Evolutionary conservation across 2,113 vertebrate species (phyloP), one percentile per base, ranked within the genome.

Genomic region (Hippoglossus stenolepis): DNA sequence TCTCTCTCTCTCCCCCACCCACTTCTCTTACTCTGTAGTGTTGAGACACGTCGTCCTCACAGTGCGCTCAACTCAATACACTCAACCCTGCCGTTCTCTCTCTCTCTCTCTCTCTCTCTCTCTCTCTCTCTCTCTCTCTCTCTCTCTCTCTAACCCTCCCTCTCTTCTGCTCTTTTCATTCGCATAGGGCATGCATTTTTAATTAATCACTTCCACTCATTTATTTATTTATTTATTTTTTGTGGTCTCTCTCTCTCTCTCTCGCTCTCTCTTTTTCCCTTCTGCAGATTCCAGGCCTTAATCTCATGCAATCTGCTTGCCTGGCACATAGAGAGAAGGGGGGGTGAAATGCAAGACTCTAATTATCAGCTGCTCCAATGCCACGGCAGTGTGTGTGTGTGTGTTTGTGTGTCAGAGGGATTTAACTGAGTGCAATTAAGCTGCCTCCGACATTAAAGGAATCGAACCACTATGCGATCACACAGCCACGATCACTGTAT

Each of bases 251-350:
- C 63, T 54, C 51, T 53, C 18, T 53, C 49, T 53, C 20, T n/a
- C 17, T 43, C 26, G 2, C 47, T 38, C 31, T 14, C 21, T 57
- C 70, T 51, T 76, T 69, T 54, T 56, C 13, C 68, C 31, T 86
- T 63, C 60, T 62, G 60, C 70, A 77, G 83, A 91, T 78, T 83
- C 70, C 60, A 79, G 72, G 73, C 80, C 84, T 88, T 92, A 93
- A 93, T 94, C 87, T 92, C 88, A 65, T 70, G 82, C 91, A 93
- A 93, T 92, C 90, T 90, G 90, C 79, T 92, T 76, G 75, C 64
- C 79, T 91, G 85, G 88, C 84, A 80, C 83, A 91, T 58, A 80
- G 83, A 73, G 31, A 15, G 53, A 13, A 18, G 20, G 73, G 74
- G 86, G 20, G 77, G 73, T 62, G 84, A 90, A 90, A 90, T 80